Evolutionary conservation across 2,797 vertebrate genomes (phyloP).

Genomic region (Bradypus variegatus): DNA sequence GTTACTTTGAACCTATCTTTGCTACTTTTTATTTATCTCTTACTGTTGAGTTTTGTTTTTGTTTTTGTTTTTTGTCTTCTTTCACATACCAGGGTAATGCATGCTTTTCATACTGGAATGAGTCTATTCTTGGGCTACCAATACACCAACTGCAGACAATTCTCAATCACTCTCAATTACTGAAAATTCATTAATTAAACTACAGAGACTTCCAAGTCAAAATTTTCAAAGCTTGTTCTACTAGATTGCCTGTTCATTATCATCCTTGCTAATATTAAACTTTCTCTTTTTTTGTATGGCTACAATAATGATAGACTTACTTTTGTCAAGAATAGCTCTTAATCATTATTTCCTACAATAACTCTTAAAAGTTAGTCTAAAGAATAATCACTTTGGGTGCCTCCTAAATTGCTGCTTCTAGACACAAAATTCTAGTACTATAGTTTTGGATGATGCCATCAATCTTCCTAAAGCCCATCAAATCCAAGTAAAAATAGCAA

Average conservation of each 20-base stretch:
- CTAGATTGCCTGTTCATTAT: background rate
- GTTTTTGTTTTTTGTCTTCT: background rate
- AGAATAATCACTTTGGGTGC: background rate
- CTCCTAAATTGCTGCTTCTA: background rate
- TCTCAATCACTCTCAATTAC: background rate
- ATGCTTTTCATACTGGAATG: background rate
- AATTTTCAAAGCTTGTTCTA: background rate
- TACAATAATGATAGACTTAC: background rate
- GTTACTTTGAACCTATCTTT: background rate
- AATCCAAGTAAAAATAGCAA: background rate
- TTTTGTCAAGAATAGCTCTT: background rate
- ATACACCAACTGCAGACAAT: background rate
- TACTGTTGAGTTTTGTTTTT: background rate
- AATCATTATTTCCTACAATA: background rate
- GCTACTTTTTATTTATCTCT: background rate
- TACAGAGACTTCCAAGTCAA: background rate
- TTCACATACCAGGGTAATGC: background rate
- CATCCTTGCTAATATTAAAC: background rate
- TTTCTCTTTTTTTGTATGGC: background rate
- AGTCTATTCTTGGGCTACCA: background rate
- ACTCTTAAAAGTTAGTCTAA: background rate
- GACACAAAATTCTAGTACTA: background rate
- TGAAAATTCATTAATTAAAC: background rate
- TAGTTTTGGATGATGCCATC: background rate
- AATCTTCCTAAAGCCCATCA: background rate